Percentiles rank a stretch among this genome's conserved stretches.
phyloP scores from a whole-genome alignment of 2,888 invertebrate genomes.

The Perithous albicinctus region DNA sequence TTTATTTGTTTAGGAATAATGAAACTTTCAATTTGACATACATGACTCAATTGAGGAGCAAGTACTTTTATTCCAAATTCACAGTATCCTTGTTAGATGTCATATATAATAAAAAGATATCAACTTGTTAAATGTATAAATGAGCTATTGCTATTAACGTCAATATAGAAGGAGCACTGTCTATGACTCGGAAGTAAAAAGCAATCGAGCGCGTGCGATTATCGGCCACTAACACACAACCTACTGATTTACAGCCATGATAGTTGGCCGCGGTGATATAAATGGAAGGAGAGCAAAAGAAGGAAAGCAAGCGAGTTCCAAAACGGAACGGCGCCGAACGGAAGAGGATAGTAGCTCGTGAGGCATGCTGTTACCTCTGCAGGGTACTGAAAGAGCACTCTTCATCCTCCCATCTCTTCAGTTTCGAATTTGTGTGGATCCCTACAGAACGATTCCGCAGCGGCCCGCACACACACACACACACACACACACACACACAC shows the following conservation, averaged over 20 bases:
- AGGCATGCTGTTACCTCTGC: slow-evolving; percentile 36
- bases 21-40: not conserved
- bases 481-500: not conserved
- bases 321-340: not conserved
- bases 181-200: not conserved
- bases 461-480: not conserved
- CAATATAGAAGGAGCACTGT: not conserved
- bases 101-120: not conserved
- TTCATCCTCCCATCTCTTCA: slow-evolving; percentile 39
- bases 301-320: not conserved
- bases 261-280: not conserved
- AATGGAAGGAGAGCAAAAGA: not conserved
- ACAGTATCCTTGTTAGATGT: not conserved
- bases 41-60: not conserved
- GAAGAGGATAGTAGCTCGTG: slow-evolving; percentile 36
- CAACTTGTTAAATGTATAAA: not conserved
- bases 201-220: slow-evolving; percentile 24
- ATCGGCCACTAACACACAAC: not conserved
- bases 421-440: slow-evolving; percentile 54
- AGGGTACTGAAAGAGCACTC: slow-evolving; percentile 39
- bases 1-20: too few species aligned
- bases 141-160: not conserved
- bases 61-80: not conserved
- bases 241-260: not conserved
- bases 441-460: slow-evolving; percentile 44